phyloP scores from a whole-genome alignment of 2,888 invertebrate genomes.

The Himalopsyche anomala region DNA sequence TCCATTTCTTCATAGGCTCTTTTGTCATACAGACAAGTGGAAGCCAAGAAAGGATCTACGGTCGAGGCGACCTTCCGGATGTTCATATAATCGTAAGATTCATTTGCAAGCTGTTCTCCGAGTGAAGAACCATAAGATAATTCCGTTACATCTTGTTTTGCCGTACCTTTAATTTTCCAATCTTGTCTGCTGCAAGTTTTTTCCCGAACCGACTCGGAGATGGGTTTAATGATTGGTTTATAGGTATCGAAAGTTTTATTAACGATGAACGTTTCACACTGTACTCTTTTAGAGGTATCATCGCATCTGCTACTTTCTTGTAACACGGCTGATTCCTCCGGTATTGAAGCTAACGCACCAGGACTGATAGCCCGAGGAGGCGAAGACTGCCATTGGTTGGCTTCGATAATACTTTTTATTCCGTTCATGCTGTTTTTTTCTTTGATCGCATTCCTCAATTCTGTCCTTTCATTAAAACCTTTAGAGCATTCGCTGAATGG shows the following conservation, averaged over 20 bases:
- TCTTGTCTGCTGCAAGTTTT: conserved; percentile 67
- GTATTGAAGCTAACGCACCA: conserved; percentile 74
- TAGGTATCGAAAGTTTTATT: conserved; percentile 72
- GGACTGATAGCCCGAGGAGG: conserved; percentile 72
- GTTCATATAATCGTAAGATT: conserved; percentile 52
- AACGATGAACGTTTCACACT: conserved; percentile 72
- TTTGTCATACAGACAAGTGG: conserved; percentile 82
- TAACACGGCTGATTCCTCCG: conserved; percentile 74
- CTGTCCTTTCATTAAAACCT: conserved; percentile 58
- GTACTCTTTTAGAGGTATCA: conserved; percentile 70
- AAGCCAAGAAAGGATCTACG: conserved; percentile 82
- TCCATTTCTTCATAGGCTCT: conserved; percentile 83
- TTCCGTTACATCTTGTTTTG: not conserved
- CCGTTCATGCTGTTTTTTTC: conserved; percentile 68
- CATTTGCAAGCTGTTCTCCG: conserved; percentile 39
- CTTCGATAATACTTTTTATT: conserved; percentile 68
- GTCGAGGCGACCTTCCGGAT: conserved; percentile 75
- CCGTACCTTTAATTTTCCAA: conserved; percentile 62
- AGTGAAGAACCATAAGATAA: not conserved
- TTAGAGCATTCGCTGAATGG: conserved; percentile 57
- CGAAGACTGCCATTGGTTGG: conserved; percentile 72
- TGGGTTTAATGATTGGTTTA: conserved; percentile 49
- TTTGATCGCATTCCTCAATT: conserved; percentile 67
- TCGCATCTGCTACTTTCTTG: conserved; percentile 69
- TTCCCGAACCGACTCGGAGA: conserved; percentile 59